Conservation (phyloP, 2,888 invertebrate species). For the Caenorhabditis imperialis region DNA sequence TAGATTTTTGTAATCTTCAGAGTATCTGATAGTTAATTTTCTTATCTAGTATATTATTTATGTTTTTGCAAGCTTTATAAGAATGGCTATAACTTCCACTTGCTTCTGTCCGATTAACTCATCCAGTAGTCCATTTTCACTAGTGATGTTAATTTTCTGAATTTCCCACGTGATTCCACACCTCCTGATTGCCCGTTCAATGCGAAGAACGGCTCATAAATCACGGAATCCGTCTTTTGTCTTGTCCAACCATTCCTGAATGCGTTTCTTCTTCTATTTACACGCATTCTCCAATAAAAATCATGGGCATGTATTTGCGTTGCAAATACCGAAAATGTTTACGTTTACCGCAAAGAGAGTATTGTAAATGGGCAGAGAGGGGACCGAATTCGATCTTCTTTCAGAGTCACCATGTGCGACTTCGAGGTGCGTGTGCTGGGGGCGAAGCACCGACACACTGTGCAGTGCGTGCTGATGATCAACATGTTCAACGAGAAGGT, state of each 20-base stretch:
- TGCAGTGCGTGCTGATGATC: constrained; percentile 78
- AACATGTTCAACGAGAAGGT: constrained; percentile 78
- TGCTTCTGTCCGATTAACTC: too few species aligned
- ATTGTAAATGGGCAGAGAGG: neutral
- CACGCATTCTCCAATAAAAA: constrained; percentile 48
- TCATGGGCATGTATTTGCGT: constrained; percentile 46
- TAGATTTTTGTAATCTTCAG: too few species aligned
- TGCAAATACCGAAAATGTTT: constrained; percentile 25
- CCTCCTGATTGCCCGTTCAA: too few species aligned
- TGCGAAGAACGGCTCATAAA: constrained; percentile 42
- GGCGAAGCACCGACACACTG: constrained; percentile 79
- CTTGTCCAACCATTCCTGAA: neutral
- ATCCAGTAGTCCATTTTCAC: too few species aligned
- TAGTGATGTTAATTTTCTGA: too few species aligned
- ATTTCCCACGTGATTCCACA: too few species aligned
- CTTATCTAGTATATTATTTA: too few species aligned
- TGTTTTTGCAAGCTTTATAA: too few species aligned
- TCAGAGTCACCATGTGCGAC: constrained; percentile 76
- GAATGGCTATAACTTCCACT: too few species aligned
- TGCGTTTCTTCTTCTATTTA: constrained; percentile 20
- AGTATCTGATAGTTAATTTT: too few species aligned
- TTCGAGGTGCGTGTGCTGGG: constrained; percentile 79
- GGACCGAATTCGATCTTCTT: constrained; percentile 12
- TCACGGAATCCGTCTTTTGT: constrained; percentile 6
- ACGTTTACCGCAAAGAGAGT: constrained; percentile 29